Conservation (phyloP, 2,797 vertebrate genomes). For the Babyrousa celebensis region DNA sequence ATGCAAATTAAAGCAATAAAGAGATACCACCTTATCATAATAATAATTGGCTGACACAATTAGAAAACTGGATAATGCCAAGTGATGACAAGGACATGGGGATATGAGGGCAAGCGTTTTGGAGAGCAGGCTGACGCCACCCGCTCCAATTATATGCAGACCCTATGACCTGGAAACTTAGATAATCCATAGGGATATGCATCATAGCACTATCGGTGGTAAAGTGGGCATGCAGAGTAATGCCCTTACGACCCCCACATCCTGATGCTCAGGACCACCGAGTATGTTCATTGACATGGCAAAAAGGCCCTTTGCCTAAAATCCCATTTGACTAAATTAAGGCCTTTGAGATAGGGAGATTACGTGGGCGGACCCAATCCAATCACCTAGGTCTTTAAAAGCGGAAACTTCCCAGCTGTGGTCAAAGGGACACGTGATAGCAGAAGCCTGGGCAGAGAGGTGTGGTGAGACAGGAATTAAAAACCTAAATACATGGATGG, state of each 20-base stretch:
- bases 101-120: background rate
- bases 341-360: background rate
- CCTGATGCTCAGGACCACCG: background rate
- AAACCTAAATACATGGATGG: background rate
- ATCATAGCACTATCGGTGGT: background rate
- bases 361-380: background rate
- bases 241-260: background rate
- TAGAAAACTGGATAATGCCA: constrained; percentile 38
- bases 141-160: background rate
- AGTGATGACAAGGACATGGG: background rate
- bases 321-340: background rate
- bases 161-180: background rate
- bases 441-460: background rate
- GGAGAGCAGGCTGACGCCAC: background rate
- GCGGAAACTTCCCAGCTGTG: background rate
- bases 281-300: background rate
- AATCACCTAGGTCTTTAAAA: background rate
- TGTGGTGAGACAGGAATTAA: background rate
- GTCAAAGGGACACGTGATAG: background rate
- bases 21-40: background rate
- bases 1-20: constrained; percentile 41
- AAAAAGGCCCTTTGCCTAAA: background rate
- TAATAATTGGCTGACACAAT: background rate
- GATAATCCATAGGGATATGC: background rate
- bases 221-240: too few species aligned